Conservation (phyloP, 1,140 invertebrate species). For the Nasonia longicornis region DNA sequence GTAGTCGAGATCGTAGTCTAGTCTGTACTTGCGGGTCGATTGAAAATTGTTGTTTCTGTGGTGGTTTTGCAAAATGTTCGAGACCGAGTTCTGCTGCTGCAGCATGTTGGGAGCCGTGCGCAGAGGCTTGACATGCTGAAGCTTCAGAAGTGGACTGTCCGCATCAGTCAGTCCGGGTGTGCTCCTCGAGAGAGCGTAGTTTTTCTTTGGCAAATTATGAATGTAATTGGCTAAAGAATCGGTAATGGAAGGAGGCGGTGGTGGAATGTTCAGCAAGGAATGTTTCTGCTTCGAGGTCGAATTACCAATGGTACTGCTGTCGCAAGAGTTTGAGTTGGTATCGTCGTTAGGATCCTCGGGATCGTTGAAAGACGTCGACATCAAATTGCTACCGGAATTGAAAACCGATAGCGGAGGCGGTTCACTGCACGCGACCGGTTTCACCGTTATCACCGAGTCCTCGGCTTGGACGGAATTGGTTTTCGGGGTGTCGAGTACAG, state of each 20-base stretch:
- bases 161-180: constrained; percentile 57
- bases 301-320: constrained; percentile 38
- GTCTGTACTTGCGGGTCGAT: constrained; percentile 59
- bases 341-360: constrained; percentile 52
- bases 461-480: constrained; percentile 25
- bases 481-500: constrained; percentile 20
- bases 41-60: constrained; percentile 55
- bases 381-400: constrained; percentile 58
- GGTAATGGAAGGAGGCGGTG: constrained; percentile 59
- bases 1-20: constrained; percentile 65
- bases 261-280: constrained; percentile 53
- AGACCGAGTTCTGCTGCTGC: constrained; percentile 61
- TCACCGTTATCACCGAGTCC: neutral
- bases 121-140: constrained; percentile 46
- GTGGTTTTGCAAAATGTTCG: constrained; percentile 61
- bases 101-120: constrained; percentile 49
- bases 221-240: constrained; percentile 62
- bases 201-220: constrained; percentile 64
- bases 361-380: constrained; percentile 64
- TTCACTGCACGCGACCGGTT: constrained; percentile 27
- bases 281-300: constrained; percentile 51
- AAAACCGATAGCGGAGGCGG: constrained; percentile 51
- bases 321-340: constrained; percentile 38
- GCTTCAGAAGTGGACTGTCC: constrained; percentile 57
- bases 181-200: constrained; percentile 58